A percentile compares a stretch with the other conserved stretches of the same genome.
phyloP scores from a whole-genome alignment of 2,113 vertebrate species.

The Anser cygnoides region DNA sequence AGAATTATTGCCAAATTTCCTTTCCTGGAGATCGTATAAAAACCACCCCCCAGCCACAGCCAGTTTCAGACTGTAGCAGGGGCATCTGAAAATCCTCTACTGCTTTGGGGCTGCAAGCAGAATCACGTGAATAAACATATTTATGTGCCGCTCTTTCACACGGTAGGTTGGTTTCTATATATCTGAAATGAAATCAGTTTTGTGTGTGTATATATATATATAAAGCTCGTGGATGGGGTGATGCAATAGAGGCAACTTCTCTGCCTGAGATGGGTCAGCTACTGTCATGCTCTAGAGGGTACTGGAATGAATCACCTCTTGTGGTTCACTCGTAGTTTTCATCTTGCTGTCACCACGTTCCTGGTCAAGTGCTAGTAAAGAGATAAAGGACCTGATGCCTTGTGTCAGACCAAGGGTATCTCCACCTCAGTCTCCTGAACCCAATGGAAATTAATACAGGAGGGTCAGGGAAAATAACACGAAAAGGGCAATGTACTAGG shows the following conservation, averaged over 20 bases:
- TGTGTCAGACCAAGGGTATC: neutral
- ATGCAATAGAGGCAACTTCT: neutral
- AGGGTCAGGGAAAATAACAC: neutral
- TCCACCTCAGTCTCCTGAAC: neutral
- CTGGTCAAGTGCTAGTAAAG: neutral
- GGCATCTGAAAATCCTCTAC: neutral
- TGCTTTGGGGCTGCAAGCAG: neutral
- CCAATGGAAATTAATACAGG: neutral
- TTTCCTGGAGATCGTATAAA: neutral
- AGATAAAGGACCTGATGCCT: neutral
- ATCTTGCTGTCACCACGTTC: neutral
- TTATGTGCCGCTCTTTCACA: neutral
- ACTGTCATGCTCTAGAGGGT: neutral
- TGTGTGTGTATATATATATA: no score
- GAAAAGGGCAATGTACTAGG: neutral
- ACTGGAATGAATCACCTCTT: neutral
- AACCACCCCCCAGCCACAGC: neutral
- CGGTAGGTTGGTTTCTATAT: neutral
- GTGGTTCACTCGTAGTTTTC: neutral
- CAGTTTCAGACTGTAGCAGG: neutral
- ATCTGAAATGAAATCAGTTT: neutral
- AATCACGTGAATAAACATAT: neutral
- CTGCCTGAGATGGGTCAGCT: neutral
- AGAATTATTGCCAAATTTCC: neutral
- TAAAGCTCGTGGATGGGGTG: neutral